Base-by-base conservation (phyloP, 1,140 invertebrate species). In the Neodiprion pinetum region DNA sequence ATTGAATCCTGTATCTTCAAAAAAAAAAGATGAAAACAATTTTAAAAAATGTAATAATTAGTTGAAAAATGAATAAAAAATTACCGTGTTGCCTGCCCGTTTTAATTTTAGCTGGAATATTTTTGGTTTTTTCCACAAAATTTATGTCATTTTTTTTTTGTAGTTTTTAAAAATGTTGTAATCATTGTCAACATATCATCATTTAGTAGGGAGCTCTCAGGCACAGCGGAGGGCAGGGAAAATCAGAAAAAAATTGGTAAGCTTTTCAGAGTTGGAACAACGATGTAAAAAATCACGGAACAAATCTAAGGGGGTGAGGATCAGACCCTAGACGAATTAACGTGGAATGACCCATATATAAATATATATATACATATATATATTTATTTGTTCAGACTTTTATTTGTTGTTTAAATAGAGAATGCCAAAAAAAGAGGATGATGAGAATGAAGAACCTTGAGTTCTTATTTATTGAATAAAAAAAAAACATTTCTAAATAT, bases 11-110 rank as follows among this genome's bases (percentile, higher is more conserved):
- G 28, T 40, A 40, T 40, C 0, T 40, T 40, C 17, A 21, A 40
- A 40, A 40, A 40, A 40, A 40, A 5, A 40, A 40, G 28, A 40
- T 5, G 4, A 61, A 61, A 61, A 14, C 5, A 7, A 61, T 8
- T 61, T 0, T 1, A 61, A 61, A 61, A 61, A 61, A 14, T 40
- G 28, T 40, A 21, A 21, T 40, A 40, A 40, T 40, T 53, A 40
- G 7, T 14, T 49, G 9, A n/a, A 53, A 73, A 48, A 28, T 73
- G 48, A 40, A 21, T 67, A 67, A 70, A n/a, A 69, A 48, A 74
- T 74, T 72, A 3, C 28, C 28, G 28, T 40, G 1, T 40, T 40
- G 1, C 28, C 28, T 40, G 28, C 2, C 28, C 28, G 1, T 5
- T 40, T 40, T 40, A 40, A 40, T 40, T 40, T 40, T 5, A 40